These are phyloP conservation scores for Menidia beryllina DNA, from an alignment of 2,113 vertebrate genomes.

Conservation along the genomic window DNA sequence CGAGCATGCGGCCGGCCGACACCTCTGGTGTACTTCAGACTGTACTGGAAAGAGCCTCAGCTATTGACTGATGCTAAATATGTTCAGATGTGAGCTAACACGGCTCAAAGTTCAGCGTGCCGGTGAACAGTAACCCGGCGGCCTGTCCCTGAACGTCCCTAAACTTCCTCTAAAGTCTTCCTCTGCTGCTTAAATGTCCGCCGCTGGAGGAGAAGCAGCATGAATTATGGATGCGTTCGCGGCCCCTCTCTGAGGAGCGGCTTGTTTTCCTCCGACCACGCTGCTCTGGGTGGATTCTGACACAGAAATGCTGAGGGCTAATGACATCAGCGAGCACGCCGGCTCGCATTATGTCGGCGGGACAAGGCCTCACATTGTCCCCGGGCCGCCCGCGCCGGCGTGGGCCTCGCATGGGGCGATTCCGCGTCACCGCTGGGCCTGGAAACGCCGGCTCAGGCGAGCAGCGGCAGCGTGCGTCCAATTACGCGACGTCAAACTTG, in stretches of 20 bases:
- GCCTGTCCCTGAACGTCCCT: fast-evolving
- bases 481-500: conserved; percentile 33
- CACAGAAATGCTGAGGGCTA: conserved; percentile 45
- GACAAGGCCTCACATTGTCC: conserved; percentile 75
- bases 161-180: background rate
- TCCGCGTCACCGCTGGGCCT: conserved; percentile 23
- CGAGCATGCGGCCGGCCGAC: background rate
- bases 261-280: conserved; percentile 3
- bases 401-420: conserved; percentile 61
- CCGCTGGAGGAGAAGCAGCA: background rate
- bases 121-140: conserved; percentile 14
- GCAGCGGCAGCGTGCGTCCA: conserved; percentile 7
- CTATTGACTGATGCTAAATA: background rate
- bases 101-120: conserved; percentile 9
- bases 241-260: background rate
- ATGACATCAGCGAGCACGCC: conserved; percentile 60
- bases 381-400: conserved; percentile 15
- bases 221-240: background rate
- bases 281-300: background rate
- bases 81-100: background rate
- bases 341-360: conserved; percentile 63
- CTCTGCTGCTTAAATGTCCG: background rate
- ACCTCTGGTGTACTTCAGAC: background rate
- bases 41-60: background rate
- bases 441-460: conserved; percentile 30